Base-by-base conservation (phyloP, 2,888 invertebrate species). In the Parnassius mnemosyne region DNA sequence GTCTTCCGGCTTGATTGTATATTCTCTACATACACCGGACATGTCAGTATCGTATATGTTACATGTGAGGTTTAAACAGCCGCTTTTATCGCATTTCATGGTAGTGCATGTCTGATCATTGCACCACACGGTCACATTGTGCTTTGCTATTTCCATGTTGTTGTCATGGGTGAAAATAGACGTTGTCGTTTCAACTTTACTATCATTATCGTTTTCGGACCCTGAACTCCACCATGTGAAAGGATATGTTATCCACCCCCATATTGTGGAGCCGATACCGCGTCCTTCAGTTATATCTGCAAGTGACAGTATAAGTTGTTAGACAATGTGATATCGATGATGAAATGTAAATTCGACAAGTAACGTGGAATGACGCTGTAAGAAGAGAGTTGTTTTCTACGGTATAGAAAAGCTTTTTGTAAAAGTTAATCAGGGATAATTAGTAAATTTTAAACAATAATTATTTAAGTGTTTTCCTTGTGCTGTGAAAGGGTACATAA, bases 51-150 rank as follows among this genome's bases (percentile, higher is more conserved):
- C 92, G 69, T 92, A 92, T 69, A 92, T 83, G 65, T 81, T 91
- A 69, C 92, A 92, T 9, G 88, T 87, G 50, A 82, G 73, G 61
- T 89, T 89, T 10, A 69, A 78, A 70, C 92, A 92, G 7, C 82
- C 81, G 13, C 70, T 71, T 61, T 73, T 80, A 64, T 85, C 80
- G 68, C 92, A 91, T 67, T 81, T 86, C 81, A 84, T 84, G 9
- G 87, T 91, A 2, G 85, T 92, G 67, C 92, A 92, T 3, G 83
- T 91, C 73, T 92, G 92, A 50, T 91, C 90, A 72, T 89, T 85
- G 70, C 92, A 92, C 85, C 82, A 86, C 11, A 91, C 81, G 2
- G 87, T 86, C 2, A 90, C 81, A 67, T 87, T 89, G 47, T 78
- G 82, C 57, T 75, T 83, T 7, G 76, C 79, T 42, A 89, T 76